Conservation (phyloP, 2,888 invertebrate species). For the Drosophila atroscutellata region DNA sequence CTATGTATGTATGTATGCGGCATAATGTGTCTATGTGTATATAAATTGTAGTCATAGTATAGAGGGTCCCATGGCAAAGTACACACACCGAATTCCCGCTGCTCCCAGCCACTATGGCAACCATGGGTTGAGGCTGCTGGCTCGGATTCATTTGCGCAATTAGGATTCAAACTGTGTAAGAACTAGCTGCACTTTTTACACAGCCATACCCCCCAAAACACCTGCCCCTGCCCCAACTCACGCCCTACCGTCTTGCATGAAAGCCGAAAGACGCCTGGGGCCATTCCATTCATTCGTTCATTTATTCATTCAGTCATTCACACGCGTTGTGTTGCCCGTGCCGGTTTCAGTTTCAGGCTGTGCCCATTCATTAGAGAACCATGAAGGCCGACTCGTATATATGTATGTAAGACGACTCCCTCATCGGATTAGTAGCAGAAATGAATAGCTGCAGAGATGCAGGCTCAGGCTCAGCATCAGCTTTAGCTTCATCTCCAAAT, state of each 20-base stretch:
- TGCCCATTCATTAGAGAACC: conserved; percentile 65
- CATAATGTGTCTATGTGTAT: conserved; percentile 1
- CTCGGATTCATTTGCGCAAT: conserved; percentile 57
- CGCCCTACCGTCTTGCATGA: conserved; percentile 37
- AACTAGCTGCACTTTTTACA: conserved; percentile 60
- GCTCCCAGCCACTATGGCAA: conserved; percentile 18
- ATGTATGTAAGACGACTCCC: conserved; percentile 60
- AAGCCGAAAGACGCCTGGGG: conserved; percentile 48
- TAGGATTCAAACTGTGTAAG: conserved; percentile 59
- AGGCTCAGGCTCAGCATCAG: background rate
- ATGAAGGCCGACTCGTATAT: conserved; percentile 47
- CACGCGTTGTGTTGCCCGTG: conserved; percentile 43
- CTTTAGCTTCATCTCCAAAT: conserved; percentile 5
- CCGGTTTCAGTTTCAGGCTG: conserved; percentile 49
- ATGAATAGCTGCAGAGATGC: conserved; percentile 62
- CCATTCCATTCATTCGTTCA: conserved; percentile 37
- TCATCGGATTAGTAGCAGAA: conserved; percentile 68
- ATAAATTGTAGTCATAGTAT: conserved; percentile 1
- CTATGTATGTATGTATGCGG: background rate
- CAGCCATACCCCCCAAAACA: conserved; percentile 12
- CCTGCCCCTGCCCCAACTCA: background rate
- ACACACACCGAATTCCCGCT: conserved; percentile 41
- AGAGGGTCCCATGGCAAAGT: conserved; percentile 1
- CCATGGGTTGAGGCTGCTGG: conserved; percentile 28
- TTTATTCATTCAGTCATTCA: conserved; percentile 47